Evolutionary conservation across 2,888 invertebrate species (phyloP).

Genomic region (Amaurobius ferox): DNA sequence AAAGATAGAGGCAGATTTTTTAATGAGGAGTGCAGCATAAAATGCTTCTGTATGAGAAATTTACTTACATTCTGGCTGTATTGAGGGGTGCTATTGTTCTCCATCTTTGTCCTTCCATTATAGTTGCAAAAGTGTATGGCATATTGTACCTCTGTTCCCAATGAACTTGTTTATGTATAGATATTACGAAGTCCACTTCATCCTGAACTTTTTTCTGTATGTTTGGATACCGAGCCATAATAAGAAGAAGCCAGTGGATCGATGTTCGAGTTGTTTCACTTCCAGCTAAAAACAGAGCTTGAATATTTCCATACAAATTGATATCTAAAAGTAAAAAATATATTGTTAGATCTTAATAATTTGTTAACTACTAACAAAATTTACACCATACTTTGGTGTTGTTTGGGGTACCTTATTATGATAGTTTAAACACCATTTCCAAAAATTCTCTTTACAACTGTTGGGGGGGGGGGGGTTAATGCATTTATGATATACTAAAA

Average conservation of each 20-base stretch:
- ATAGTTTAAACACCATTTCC: too few species aligned
- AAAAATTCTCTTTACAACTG: too few species aligned
- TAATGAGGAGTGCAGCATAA: too few species aligned
- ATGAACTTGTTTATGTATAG: not conserved
- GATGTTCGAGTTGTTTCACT: conserved; percentile 51
- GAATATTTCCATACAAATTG: conserved; percentile 43
- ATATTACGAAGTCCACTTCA: conserved; percentile 33
- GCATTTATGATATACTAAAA: too few species aligned
- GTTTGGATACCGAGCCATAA: conserved; percentile 15
- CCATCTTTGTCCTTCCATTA: conserved; percentile 56
- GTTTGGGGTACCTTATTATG: too few species aligned
- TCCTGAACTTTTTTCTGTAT: conserved; percentile 43
- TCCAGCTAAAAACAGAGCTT: conserved; percentile 48
- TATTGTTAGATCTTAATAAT: too few species aligned
- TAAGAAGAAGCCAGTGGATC: conserved; percentile 33
- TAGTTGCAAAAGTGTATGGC: conserved; percentile 39
- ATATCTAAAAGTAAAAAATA: conserved; percentile 19
- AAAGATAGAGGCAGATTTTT: too few species aligned
- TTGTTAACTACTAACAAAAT: too few species aligned
- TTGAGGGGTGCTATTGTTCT: conserved; percentile 38
- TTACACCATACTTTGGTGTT: too few species aligned
- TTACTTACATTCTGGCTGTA: conserved; percentile 2
- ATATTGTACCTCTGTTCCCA: conserved; percentile 30
- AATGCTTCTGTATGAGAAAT: too few species aligned
- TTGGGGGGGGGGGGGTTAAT: too few species aligned